Evolutionary conservation across 2,113 vertebrate species (phyloP).

Genomic region (Glaucidium brasilianum): DNA sequence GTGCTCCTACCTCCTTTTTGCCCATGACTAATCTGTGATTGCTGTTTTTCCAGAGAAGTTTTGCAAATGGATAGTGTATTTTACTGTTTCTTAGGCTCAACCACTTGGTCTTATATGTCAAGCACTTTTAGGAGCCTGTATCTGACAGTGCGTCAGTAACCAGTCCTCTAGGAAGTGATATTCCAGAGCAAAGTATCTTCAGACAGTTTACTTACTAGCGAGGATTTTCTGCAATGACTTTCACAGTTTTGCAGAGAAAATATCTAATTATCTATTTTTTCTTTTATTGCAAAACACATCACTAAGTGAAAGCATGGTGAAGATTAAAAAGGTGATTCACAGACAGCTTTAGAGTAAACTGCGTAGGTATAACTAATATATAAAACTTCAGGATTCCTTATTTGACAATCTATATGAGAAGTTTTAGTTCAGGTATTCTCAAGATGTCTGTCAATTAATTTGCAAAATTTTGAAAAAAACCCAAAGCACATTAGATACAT

Average conservation of each 20-base stretch:
- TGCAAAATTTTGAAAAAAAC: background rate
- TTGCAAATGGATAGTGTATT: background rate
- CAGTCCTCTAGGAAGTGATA: background rate
- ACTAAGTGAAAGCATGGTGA: background rate
- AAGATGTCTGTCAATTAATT: background rate
- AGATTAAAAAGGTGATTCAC: background rate
- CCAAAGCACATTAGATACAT: background rate
- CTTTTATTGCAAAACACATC: background rate
- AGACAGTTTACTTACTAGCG: background rate
- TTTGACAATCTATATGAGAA: background rate
- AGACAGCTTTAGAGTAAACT: background rate
- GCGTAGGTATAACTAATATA: background rate
- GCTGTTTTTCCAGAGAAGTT: background rate
- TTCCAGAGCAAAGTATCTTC: background rate
- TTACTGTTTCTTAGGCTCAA: background rate
- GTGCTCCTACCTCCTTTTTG: background rate
- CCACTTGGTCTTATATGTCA: background rate
- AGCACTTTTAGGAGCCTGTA: background rate
- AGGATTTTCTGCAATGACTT: background rate
- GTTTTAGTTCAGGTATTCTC: background rate
- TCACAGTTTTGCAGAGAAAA: background rate
- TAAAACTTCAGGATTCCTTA: background rate
- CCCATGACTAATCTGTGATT: background rate
- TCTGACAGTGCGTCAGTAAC: background rate
- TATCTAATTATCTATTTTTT: background rate